A percentile compares a stretch with the other conserved stretches of the same genome.
These are phyloP conservation scores for Eueides isabella DNA, from an alignment of 1,140 invertebrate species.

Conservation along the genomic window DNA sequence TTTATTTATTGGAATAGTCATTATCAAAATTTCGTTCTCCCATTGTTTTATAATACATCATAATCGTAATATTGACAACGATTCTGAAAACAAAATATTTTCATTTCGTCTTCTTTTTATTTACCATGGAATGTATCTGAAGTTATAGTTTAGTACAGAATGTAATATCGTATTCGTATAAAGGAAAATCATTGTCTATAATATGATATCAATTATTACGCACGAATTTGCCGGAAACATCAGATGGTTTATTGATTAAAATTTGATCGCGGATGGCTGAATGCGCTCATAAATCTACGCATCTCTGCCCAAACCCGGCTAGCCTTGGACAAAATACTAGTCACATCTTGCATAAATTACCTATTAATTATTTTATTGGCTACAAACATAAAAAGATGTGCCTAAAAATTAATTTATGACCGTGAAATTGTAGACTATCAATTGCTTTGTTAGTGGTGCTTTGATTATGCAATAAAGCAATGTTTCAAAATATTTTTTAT, in stretches of 20 bases:
- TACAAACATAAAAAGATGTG: slow-evolving; percentile 33
- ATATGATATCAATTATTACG: slow-evolving; percentile 9
- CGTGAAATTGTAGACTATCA: slow-evolving; percentile 25
- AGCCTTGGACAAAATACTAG: slow-evolving; percentile 41
- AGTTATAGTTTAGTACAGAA: too few relatives aligned
- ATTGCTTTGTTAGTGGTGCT: slow-evolving; percentile 29
- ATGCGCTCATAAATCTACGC: slow-evolving; percentile 48
- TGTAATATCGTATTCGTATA: not conserved
- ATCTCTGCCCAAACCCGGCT: slow-evolving; percentile 42
- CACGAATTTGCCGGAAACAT: slow-evolving; percentile 25
- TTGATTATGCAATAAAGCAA: not conserved
- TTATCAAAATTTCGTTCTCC: too few relatives aligned
- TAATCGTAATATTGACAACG: too few relatives aligned
- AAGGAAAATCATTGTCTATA: not conserved
- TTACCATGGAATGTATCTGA: too few relatives aligned
- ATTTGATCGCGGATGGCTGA: slow-evolving; percentile 41
- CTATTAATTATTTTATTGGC: slow-evolving; percentile 61
- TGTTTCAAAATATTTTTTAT: not conserved
- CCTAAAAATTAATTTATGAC: slow-evolving; percentile 45
- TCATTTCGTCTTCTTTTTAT: too few relatives aligned
- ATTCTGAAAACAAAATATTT: too few relatives aligned
- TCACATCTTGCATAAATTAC: slow-evolving; percentile 59
- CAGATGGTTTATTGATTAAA: slow-evolving; percentile 23
- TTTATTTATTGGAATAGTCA: too few relatives aligned
- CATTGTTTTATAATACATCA: too few relatives aligned